Evolutionary conservation across 2,113 vertebrate genomes (phyloP).

Genomic region (Malurus cyaneus): DNA sequence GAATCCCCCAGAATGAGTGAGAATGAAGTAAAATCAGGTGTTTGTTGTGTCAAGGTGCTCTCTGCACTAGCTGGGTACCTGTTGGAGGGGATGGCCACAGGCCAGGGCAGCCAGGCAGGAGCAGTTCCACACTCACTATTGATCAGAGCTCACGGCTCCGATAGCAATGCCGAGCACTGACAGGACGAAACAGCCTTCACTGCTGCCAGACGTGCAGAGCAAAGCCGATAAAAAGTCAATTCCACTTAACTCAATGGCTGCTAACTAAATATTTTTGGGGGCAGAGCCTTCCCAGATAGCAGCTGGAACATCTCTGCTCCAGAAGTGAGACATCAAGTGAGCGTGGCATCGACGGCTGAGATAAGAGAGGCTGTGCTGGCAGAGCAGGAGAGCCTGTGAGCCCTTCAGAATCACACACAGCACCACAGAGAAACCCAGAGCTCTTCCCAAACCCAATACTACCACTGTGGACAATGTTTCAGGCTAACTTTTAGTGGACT

Average conservation of each 20-base stretch:
- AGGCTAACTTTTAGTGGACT: conserved; percentile 36
- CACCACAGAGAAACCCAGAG: neutral
- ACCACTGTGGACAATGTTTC: neutral
- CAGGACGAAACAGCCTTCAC: conserved; percentile 86
- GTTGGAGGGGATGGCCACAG: conserved; percentile 90
- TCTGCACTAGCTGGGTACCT: conserved; percentile 76
- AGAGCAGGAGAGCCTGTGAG: neutral
- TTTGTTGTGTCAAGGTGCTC: conserved; percentile 62
- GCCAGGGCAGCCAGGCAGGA: conserved; percentile 76
- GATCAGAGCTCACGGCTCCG: conserved; percentile 90
- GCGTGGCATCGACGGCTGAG: conserved; percentile 34
- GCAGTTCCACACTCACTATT: conserved; percentile 89
- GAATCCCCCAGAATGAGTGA: conserved; percentile 51
- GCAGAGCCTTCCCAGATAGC: conserved; percentile 63
- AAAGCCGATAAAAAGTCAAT: conserved; percentile 95
- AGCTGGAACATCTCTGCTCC: conserved; percentile 51
- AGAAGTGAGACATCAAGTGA: conserved; percentile 82
- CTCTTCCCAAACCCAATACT: neutral
- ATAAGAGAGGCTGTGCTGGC: neutral
- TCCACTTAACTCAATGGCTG: conserved; percentile 94
- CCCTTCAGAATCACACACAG: neutral
- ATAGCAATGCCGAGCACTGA: conserved; percentile 88
- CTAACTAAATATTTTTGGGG: conserved; percentile 95
- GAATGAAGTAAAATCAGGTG: conserved; percentile 66
- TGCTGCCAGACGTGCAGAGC: conserved; percentile 86